Base-by-base conservation (phyloP, 2,797 vertebrate species). In the Poecilia wingei region DNA sequence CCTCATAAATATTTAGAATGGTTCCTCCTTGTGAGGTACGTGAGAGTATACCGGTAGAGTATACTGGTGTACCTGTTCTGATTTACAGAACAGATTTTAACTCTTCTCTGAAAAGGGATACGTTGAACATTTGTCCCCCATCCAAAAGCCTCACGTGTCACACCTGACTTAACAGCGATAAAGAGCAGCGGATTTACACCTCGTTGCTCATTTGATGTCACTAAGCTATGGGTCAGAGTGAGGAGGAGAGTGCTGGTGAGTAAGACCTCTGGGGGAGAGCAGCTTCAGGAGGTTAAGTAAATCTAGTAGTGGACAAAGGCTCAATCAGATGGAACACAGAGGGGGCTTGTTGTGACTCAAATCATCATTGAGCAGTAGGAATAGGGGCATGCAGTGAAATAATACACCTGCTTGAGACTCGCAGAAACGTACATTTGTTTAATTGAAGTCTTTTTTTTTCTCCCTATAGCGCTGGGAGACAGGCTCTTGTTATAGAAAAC, bases 181-280 rank as follows among this genome's bases (percentile, higher is more conserved):
- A 79, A 86, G 88, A 86, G 81, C 83, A 84, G 61, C 66, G 86
- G 93, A 93, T 94, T 94, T 91, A 92, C 90, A 93, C 91, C 79
- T 89, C 59, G 66, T 75, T 92, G 89, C 83, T 78, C 88, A 85
- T 87, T 76, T 57, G 75, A 90, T 93, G 91, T 88, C 90, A 92
- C 83, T 79, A 86, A 91, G 81, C 86, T 82, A 83, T 57, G 66
- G 85, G 87, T 86, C 84, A 90, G 70, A 78, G 64, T 74, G 85
- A 88, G 84, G 81, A 82, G 71, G 81, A 83, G 77, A 81, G 84
- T 64, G 83, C 85, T 84, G 84, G 78, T 89, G 81, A 92, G 90
- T 84, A 87, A 88, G 83, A 87, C 83, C 81, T 91, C 82, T 76
- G 72, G 76, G 84, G 79, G 70, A 79, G 79, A 83, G 59, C 61